These are phyloP conservation scores for Cynoglossus semilaevis DNA, from an alignment of 2,113 vertebrate genomes.

Conservation along the genomic window DNA sequence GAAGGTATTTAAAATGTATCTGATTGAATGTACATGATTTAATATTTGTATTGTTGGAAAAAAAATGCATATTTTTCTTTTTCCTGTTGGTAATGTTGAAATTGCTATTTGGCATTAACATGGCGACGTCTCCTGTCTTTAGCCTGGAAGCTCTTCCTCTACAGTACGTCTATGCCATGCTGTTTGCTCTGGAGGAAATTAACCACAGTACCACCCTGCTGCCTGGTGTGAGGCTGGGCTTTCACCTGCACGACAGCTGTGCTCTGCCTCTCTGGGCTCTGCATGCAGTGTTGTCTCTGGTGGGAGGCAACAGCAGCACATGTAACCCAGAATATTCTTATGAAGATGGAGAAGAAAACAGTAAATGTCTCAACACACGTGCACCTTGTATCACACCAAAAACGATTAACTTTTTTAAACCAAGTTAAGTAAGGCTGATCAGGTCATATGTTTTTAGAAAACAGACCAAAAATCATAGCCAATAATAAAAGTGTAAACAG, in stretches of 20 bases:
- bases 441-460: too few relatives aligned
- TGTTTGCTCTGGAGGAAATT: slow-evolving; percentile 79
- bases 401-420: background rate
- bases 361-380: background rate
- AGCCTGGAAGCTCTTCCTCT: slow-evolving; percentile 66
- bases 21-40: background rate
- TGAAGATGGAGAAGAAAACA: background rate
- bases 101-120: too few relatives aligned
- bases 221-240: slow-evolving; percentile 72
- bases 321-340: slow-evolving; percentile 41
- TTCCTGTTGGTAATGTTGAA: too few relatives aligned
- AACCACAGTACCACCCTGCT: slow-evolving; percentile 66
- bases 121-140: slow-evolving; percentile 15
- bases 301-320: slow-evolving; percentile 55
- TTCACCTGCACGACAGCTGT: slow-evolving; percentile 72
- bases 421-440: background rate
- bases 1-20: too few relatives aligned
- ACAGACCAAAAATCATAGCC: too few relatives aligned
- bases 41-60: too few relatives aligned
- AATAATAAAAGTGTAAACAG: too few relatives aligned
- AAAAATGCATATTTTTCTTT: too few relatives aligned
- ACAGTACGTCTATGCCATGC: slow-evolving; percentile 68
- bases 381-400: background rate
- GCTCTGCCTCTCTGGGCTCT: slow-evolving; percentile 50
- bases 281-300: slow-evolving; percentile 58